Evolutionary conservation across 2,113 vertebrate species (phyloP).

Genomic region (Cheilinus undulatus): DNA sequence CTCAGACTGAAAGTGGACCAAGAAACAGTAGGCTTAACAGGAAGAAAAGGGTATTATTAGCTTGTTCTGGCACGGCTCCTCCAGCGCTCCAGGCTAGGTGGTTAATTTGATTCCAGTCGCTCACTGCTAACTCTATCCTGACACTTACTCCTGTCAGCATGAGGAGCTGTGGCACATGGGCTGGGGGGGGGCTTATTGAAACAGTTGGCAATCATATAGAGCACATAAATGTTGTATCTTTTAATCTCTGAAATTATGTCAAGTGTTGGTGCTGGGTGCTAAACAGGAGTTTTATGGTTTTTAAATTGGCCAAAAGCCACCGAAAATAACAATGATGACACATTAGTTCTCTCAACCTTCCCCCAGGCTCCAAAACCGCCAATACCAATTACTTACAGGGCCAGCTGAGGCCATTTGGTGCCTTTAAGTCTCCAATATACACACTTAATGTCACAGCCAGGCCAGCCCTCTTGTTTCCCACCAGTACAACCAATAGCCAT

Average conservation of each 20-base stretch:
- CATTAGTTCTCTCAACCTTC: not conserved
- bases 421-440: slow-evolving; percentile 44
- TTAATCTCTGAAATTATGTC: slow-evolving; percentile 12
- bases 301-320: slow-evolving; percentile 9
- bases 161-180: slow-evolving; percentile 61
- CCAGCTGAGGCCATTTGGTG: slow-evolving; percentile 41
- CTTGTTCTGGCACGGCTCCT: slow-evolving; percentile 70
- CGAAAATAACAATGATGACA: not conserved
- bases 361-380: slow-evolving; percentile 31
- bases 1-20: slow-evolving; percentile 60
- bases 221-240: slow-evolving; percentile 1
- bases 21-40: slow-evolving; percentile 57
- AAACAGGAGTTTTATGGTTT: not conserved
- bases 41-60: slow-evolving; percentile 78
- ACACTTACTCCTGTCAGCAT: slow-evolving; percentile 67
- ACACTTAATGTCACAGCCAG: slow-evolving; percentile 42
- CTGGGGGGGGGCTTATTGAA: slow-evolving; percentile 34
- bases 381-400: slow-evolving; percentile 57
- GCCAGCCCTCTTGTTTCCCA: slow-evolving; percentile 51
- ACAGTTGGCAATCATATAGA: not conserved
- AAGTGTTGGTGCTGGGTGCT: not conserved
- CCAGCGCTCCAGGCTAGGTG: slow-evolving; percentile 75
- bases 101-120: slow-evolving; percentile 81
- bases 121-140: slow-evolving; percentile 69
- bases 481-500: slow-evolving; percentile 59